phyloP scores from a whole-genome alignment of 2,797 vertebrate species.

The Poecilia picta region DNA sequence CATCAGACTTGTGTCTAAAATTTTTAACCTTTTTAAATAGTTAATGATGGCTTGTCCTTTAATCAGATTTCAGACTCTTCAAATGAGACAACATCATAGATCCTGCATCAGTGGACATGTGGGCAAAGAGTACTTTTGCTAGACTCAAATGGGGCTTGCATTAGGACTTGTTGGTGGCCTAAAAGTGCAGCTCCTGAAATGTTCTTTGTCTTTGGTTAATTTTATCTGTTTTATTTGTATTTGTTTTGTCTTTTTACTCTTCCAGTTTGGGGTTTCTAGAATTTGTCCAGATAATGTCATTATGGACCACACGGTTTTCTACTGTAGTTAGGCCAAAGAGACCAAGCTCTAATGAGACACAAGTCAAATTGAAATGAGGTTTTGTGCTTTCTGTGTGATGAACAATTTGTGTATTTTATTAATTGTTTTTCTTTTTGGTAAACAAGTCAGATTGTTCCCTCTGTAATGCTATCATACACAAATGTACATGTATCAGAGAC shows the following conservation, averaged over 20 bases:
- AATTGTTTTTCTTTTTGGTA: neutral
- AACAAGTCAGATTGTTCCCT: neutral
- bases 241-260: no score
- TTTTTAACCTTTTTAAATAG: neutral
- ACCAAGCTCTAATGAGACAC: neutral
- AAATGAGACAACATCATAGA: no score
- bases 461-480: constrained; percentile 1
- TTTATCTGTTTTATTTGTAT: no score
- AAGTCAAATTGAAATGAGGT: no score
- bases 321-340: neutral
- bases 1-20: neutral
- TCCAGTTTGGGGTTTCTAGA: neutral
- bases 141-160: no score
- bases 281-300: neutral
- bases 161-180: no score
- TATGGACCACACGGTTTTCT: neutral
- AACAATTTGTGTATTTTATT: neutral
- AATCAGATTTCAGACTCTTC: no score
- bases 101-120: no score
- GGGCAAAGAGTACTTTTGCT: no score
- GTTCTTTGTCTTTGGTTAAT: no score
- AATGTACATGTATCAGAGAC: no score
- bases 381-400: neutral
- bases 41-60: neutral
- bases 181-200: no score